A percentile compares a stretch with the other conserved stretches of the same genome.
Conservation (phyloP, 2,113 vertebrate species). For the Todiramphus saurophagus region DNA sequence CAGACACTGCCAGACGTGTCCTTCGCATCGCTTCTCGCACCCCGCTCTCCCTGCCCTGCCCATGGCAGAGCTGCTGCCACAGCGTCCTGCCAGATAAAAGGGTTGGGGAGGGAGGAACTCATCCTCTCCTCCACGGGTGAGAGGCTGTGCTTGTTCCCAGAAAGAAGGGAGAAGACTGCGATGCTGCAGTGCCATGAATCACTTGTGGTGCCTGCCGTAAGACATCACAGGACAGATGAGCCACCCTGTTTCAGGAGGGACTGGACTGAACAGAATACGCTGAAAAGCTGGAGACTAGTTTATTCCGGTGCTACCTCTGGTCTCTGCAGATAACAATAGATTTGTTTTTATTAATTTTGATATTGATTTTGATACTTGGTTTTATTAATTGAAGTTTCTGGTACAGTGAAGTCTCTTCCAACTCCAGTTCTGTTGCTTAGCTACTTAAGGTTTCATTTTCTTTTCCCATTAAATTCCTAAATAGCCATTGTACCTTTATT, state of each 20-base stretch:
- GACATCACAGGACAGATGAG: background rate
- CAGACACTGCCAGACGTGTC: rapidly evolving
- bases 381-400: background rate
- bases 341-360: background rate
- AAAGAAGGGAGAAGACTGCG: background rate
- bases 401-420: background rate
- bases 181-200: background rate
- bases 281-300: background rate
- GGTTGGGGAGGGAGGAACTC: background rate
- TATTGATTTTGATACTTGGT: background rate
- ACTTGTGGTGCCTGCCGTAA: background rate
- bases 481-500: background rate
- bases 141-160: background rate
- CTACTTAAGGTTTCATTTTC: background rate
- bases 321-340: background rate
- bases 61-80: too few species aligned
- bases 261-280: background rate
- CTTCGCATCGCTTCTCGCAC: background rate
- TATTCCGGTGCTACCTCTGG: background rate
- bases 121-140: background rate
- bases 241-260: background rate
- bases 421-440: background rate
- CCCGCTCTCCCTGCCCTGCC: background rate
- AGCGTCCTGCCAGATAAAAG: background rate
- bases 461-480: background rate